Conservation (phyloP, 30 jellyfish, hydroid and myxozoan species). For the Aurelia sp. region DNA sequence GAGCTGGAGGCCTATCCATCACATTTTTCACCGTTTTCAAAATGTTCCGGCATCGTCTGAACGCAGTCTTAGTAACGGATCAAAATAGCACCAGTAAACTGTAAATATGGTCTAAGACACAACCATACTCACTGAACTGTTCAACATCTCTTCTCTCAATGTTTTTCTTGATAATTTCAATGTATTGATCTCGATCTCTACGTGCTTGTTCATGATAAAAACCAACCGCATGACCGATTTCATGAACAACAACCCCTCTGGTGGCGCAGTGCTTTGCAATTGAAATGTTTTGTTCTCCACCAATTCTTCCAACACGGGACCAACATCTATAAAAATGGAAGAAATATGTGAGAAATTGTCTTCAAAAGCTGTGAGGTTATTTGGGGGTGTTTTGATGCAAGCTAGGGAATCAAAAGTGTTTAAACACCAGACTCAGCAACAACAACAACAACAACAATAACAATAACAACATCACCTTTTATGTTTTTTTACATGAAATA, state of each 20-base stretch:
- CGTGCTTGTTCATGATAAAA: conserved; percentile 96
- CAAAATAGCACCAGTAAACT: not conserved
- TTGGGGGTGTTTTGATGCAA: no score
- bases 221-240: conserved; percentile 98
- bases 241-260: conserved; percentile 90
- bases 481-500: no score
- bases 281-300: conserved; percentile 86
- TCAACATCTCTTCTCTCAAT: conserved; percentile 49
- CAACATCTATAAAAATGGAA: conserved; percentile 73
- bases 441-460: not conserved
- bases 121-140: conserved; percentile 87
- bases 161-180: conserved; percentile 67
- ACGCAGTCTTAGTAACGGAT: not conserved
- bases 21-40: not conserved
- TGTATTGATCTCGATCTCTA: conserved; percentile 87
- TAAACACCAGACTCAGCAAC: not conserved
- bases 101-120: not conserved
- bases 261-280: conserved; percentile 84
- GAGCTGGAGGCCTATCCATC: no score
- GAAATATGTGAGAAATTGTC: no score
- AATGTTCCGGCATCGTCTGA: no score
- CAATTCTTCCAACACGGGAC: conserved; percentile 92
- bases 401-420: not conserved
- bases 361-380: no score
- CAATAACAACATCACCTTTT: not conserved